These are phyloP conservation scores for Rhabditoides inermis DNA, from an alignment of 2,888 invertebrate species.

Conservation along the genomic window DNA sequence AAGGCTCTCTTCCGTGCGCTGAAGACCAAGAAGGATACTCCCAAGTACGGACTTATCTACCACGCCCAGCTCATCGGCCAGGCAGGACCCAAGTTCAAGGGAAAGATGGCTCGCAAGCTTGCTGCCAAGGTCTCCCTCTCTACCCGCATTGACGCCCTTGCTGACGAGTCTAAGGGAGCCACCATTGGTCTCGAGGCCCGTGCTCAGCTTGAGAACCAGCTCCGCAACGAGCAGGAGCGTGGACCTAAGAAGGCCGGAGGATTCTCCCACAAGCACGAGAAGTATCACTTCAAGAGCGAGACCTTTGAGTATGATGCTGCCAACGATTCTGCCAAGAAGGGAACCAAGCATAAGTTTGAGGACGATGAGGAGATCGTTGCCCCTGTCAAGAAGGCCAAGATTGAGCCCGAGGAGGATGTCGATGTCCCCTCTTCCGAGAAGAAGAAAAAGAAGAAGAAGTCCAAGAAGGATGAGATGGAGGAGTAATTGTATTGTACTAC, in stretches of 20 bases:
- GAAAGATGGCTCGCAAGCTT: slow-evolving; percentile 79
- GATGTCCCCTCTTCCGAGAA: neutral
- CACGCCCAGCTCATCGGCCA: slow-evolving; percentile 88
- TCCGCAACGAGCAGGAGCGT: slow-evolving; percentile 68
- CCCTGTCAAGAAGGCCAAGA: slow-evolving; percentile 30
- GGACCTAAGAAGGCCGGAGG: slow-evolving; percentile 64
- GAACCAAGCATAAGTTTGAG: slow-evolving; percentile 21
- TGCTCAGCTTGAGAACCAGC: slow-evolving; percentile 73
- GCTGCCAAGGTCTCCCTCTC: slow-evolving; percentile 91
- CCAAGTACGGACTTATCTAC: slow-evolving; percentile 96
- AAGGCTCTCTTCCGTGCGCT: slow-evolving; percentile 84
- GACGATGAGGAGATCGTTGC: slow-evolving; percentile 20
- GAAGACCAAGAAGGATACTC: slow-evolving; percentile 93
- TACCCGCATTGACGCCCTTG: slow-evolving; percentile 86
- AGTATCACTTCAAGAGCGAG: slow-evolving; percentile 71
- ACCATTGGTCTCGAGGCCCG: slow-evolving; percentile 66
- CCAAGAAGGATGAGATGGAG: slow-evolving; percentile 2
- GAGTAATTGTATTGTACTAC: too few species aligned
- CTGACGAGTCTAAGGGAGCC: slow-evolving; percentile 64
- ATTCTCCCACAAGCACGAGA: slow-evolving; percentile 79
- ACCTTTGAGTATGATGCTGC: slow-evolving; percentile 43
- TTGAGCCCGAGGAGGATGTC: neutral
- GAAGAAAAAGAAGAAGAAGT: slow-evolving; percentile 10
- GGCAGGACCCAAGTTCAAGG: slow-evolving; percentile 79
- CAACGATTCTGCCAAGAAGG: slow-evolving; percentile 27